These are phyloP conservation scores for Pollimyrus isidori DNA, from an alignment of 2,113 vertebrate species.

Conservation along the genomic window DNA sequence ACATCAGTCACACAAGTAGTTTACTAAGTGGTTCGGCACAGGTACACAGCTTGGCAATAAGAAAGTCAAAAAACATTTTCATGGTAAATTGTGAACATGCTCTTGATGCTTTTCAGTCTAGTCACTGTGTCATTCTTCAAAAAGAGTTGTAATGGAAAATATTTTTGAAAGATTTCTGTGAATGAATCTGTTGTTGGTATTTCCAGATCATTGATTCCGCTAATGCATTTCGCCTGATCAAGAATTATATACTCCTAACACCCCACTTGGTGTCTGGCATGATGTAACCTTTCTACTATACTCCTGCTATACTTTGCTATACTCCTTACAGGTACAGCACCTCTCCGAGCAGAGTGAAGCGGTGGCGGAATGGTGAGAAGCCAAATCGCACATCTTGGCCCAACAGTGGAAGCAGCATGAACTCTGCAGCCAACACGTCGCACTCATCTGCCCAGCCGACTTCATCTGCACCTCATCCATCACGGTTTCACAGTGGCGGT, in stretches of 20 bases:
- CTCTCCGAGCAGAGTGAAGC: conserved; percentile 53
- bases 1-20: neutral
- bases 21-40: neutral
- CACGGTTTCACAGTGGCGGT: conserved; percentile 1
- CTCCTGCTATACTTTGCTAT: neutral
- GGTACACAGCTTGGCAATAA: neutral
- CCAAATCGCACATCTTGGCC: conserved; percentile 53
- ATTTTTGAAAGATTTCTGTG: neutral
- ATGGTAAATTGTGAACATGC: neutral
- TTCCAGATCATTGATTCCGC: neutral
- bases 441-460: conserved; percentile 22
- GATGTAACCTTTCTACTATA: neutral
- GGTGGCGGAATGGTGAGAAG: conserved; percentile 49
- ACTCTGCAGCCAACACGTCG: conserved; percentile 27
- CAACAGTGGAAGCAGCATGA: conserved; percentile 30
- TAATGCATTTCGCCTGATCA: neutral
- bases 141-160: neutral
- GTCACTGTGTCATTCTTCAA: neutral
- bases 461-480: conserved; percentile 25
- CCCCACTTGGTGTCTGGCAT: neutral
- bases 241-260: neutral
- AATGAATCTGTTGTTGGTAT: neutral
- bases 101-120: neutral
- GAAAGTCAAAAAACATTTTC: neutral
- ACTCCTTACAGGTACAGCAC: conserved; percentile 36